These are phyloP conservation scores for Myotis daubentonii DNA, from an alignment of 2,797 vertebrate genomes.

Conservation along the genomic window DNA sequence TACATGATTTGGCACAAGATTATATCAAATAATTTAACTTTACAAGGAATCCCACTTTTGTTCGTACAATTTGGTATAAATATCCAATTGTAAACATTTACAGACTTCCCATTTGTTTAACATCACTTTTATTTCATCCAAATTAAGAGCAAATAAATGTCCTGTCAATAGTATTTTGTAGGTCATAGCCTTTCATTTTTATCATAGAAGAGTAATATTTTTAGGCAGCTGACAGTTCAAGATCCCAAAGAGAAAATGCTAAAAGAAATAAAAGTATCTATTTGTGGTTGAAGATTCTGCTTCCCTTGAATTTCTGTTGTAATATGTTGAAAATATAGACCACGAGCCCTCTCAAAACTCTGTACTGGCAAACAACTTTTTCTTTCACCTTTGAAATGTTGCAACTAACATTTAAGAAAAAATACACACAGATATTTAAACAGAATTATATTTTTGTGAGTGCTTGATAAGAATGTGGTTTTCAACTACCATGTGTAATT, in stretches of 20 bases:
- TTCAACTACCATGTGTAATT: conserved; percentile 83
- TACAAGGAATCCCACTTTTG: neutral
- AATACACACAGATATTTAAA: conserved; percentile 73
- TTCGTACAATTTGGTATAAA: neutral
- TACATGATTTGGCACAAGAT: neutral
- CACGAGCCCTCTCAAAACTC: conserved; percentile 67
- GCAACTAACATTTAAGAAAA: conserved; percentile 73
- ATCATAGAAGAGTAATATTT: neutral
- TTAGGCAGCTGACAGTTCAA: neutral
- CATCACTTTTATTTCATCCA: neutral
- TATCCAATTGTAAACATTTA: neutral
- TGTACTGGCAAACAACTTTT: conserved; percentile 53
- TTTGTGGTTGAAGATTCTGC: conserved; percentile 65
- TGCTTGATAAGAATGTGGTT: conserved; percentile 86
- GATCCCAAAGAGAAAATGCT: conserved; percentile 34
- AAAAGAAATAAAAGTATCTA: neutral
- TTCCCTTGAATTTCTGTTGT: conserved; percentile 80
- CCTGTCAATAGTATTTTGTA: neutral
- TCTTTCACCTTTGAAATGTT: conserved; percentile 71
- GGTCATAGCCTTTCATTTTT: neutral
- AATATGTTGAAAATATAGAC: conserved; percentile 78
- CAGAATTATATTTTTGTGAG: conserved; percentile 75
- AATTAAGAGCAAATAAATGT: neutral
- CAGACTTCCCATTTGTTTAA: neutral
- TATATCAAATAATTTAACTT: neutral